Conservation (phyloP, 2,797 vertebrate genomes). For the Rhabdophis nuchalis region DNA sequence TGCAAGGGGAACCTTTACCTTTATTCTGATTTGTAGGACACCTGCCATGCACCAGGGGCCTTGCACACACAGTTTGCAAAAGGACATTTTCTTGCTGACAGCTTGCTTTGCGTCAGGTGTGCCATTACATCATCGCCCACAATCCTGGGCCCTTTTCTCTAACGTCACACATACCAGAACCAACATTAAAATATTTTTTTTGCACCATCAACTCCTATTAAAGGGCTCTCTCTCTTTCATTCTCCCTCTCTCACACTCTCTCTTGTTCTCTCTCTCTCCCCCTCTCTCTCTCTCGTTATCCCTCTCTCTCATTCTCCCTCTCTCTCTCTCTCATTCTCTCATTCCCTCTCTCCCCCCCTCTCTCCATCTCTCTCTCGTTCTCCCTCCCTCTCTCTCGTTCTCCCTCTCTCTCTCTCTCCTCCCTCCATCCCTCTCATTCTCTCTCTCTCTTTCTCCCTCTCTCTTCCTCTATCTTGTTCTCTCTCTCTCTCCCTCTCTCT, state of each 20-base stretch:
- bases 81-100: background rate
- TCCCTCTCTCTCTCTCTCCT: too few relatives aligned
- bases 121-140: background rate
- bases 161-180: background rate
- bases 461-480: too few relatives aligned
- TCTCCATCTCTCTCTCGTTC: too few relatives aligned
- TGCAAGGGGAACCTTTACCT: too few relatives aligned
- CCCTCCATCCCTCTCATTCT: too few relatives aligned
- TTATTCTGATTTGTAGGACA: background rate
- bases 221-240: too few relatives aligned
- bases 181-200: background rate
- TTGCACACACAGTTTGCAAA: fast-evolving
- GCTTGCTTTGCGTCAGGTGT: background rate
- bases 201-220: background rate
- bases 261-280: background rate
- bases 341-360: too few relatives aligned
- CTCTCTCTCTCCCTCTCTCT: too few relatives aligned
- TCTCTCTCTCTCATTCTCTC: background rate
- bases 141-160: background rate
- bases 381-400: background rate
- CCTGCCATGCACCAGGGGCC: background rate
- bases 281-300: too few relatives aligned
- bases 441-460: too few relatives aligned
- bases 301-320: too few relatives aligned
- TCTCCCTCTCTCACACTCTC: background rate